These are phyloP conservation scores for Drosophila dives DNA, from an alignment of 2,888 invertebrate genomes.

Conservation along the genomic window DNA sequence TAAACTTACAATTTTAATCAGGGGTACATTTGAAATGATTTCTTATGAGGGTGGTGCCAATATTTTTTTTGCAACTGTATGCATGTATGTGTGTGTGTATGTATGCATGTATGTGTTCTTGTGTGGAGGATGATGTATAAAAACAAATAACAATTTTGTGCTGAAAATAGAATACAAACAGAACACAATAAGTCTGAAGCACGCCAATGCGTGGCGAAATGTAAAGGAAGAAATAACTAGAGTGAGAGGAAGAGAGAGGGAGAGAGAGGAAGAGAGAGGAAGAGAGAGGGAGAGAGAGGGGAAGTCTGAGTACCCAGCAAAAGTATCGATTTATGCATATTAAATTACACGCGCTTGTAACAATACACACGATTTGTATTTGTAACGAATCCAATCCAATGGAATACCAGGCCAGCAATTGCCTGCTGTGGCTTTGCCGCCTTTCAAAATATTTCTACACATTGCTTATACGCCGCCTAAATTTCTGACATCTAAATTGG, in stretches of 20 bases:
- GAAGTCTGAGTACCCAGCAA: conserved; percentile 33
- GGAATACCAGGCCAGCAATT: conserved; percentile 11
- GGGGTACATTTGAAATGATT: neutral
- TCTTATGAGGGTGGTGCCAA: conserved; percentile 10
- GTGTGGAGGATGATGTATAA: conserved; percentile 55
- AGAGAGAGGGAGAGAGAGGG: neutral
- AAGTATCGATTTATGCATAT: conserved; percentile 82
- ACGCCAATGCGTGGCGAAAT: conserved; percentile 31
- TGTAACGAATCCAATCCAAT: conserved; percentile 29
- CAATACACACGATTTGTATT: conserved; percentile 37
- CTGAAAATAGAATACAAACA: conserved; percentile 77
- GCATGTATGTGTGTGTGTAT: neutral
- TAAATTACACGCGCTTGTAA: conserved; percentile 75
- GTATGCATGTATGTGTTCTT: conserved; percentile 1
- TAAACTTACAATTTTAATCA: neutral
- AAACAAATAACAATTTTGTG: conserved; percentile 78
- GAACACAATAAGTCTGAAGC: conserved; percentile 58
- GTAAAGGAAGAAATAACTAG: conserved; percentile 1
- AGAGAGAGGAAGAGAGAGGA: neutral
- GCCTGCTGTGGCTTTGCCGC: conserved; percentile 9
- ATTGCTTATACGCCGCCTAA: conserved; percentile 52
- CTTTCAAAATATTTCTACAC: conserved; percentile 65
- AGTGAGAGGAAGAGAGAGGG: conserved; percentile 1
- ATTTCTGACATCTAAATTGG: conserved; percentile 72
- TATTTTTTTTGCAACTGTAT: neutral